Evolutionary conservation across 2,888 invertebrate genomes (phyloP).

Genomic region (Trichogramma evanescens): DNA sequence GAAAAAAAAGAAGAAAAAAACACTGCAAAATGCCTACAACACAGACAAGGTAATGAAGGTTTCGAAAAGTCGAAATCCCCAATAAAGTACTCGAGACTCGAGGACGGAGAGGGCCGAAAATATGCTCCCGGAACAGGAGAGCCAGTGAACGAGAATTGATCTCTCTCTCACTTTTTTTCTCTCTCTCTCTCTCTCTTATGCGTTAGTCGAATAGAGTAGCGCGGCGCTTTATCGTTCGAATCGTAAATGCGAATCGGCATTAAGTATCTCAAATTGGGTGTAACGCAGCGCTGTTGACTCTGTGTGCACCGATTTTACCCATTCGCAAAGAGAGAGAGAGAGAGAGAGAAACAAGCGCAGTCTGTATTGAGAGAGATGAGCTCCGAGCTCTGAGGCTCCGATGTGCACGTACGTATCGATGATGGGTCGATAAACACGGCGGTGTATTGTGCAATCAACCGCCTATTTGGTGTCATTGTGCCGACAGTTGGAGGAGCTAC

Average conservation of each 20-base stretch:
- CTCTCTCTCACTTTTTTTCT: conserved; percentile 20
- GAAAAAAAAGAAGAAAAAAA: too few relatives aligned
- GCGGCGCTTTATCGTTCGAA: conserved; percentile 21
- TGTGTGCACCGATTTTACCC: conserved; percentile 4
- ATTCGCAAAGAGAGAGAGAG: neutral
- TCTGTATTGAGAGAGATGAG: neutral
- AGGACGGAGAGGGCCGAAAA: neutral
- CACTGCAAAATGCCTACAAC: too few relatives aligned
- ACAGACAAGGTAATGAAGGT: too few relatives aligned
- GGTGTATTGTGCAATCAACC: conserved; percentile 47
- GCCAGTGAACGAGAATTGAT: conserved; percentile 5
- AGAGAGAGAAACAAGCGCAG: conserved; percentile 1
- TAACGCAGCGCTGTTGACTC: conserved; percentile 45
- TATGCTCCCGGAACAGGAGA: neutral
- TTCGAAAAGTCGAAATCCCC: neutral
- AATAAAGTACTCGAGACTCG: conserved; percentile 9
- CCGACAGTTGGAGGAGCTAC: conserved; percentile 33
- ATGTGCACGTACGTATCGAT: conserved; percentile 33
- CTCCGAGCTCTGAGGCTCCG: conserved; percentile 4
- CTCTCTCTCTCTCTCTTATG: conserved; percentile 16
- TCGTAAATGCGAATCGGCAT: conserved; percentile 39
- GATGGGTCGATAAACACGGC: conserved; percentile 46
- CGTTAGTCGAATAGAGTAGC: neutral
- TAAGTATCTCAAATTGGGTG: conserved; percentile 45
- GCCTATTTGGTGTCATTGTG: conserved; percentile 47